Percentiles rank a stretch among this genome's conserved stretches.
These are phyloP conservation scores for Protonibea diacanthus DNA, from an alignment of 2,797 vertebrate species.

Conservation along the genomic window DNA sequence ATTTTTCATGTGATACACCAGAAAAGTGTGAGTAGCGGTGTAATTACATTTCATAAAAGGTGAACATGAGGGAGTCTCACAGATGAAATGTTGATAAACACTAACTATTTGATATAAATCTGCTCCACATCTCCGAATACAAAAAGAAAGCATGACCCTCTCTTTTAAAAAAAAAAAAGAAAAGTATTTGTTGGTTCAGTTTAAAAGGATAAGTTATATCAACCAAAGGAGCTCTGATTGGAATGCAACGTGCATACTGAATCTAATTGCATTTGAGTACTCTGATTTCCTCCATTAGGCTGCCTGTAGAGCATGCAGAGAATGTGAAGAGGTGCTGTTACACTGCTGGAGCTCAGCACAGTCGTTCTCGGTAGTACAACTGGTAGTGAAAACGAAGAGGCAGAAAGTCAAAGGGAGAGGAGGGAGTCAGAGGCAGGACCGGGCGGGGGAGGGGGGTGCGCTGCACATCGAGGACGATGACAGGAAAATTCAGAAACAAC, in stretches of 20 bases:
- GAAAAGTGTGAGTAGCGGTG: slow-evolving; percentile 44
- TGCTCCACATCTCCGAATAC: slow-evolving; percentile 35
- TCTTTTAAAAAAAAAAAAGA: neutral
- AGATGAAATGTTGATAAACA: slow-evolving; percentile 70
- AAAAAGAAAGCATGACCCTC: slow-evolving; percentile 30
- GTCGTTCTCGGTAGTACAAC: slow-evolving; percentile 41
- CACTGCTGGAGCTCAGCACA: slow-evolving; percentile 58
- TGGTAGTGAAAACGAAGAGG: slow-evolving; percentile 51
- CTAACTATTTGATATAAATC: slow-evolving; percentile 56
- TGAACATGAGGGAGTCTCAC: slow-evolving; percentile 49
- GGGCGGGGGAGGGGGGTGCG: neutral
- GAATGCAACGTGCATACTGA: slow-evolving; percentile 70
- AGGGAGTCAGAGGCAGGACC: slow-evolving; percentile 40
- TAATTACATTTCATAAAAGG: slow-evolving; percentile 76
- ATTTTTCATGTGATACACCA: slow-evolving; percentile 67
- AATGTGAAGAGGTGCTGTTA: slow-evolving; percentile 74
- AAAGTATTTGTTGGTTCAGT: slow-evolving; percentile 45
- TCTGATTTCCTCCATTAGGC: slow-evolving; percentile 84
- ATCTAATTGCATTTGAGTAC: slow-evolving; percentile 81
- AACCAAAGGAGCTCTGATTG: slow-evolving; percentile 69
- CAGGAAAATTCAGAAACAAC: slow-evolving; percentile 59
- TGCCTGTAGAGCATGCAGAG: slow-evolving; percentile 77
- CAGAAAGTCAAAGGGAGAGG: slow-evolving; percentile 48
- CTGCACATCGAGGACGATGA: slow-evolving; percentile 28
- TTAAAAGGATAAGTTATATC: slow-evolving; percentile 56